phyloP scores from a whole-genome alignment of 2,113 vertebrate species.

The Cyprinus carpio region DNA sequence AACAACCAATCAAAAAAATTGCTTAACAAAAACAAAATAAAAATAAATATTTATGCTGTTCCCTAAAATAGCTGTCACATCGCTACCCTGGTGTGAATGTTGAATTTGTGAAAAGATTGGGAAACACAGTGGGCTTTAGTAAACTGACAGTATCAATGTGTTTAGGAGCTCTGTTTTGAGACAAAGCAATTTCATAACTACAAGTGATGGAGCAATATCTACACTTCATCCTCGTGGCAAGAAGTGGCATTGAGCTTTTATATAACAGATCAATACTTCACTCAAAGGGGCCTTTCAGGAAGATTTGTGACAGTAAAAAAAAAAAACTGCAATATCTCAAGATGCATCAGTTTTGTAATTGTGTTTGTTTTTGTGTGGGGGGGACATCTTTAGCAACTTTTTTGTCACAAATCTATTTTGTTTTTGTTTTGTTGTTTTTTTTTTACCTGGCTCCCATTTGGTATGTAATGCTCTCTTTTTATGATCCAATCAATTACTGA shows the following conservation, averaged over 20 bases:
- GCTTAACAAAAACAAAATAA: too few species aligned
- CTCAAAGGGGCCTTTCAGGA: constrained; percentile 35
- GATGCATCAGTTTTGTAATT: constrained; percentile 18
- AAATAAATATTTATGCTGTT: too few species aligned
- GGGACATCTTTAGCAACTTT: not conserved
- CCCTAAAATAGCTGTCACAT: constrained; percentile 8
- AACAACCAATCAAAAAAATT: too few species aligned
- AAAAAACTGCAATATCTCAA: not conserved
- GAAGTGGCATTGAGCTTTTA: constrained; percentile 35
- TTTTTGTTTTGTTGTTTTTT: not conserved
- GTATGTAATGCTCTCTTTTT: not conserved
- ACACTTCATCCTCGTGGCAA: constrained; percentile 20
- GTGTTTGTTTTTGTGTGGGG: not conserved
- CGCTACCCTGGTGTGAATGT: not conserved
- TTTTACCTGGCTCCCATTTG: not conserved
- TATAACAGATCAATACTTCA: constrained; percentile 42
- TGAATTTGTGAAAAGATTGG: not conserved
- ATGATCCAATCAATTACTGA: not conserved
- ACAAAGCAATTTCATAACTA: constrained; percentile 36
- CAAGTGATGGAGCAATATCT: constrained; percentile 28
- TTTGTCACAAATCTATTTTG: not conserved
- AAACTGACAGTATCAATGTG: constrained; percentile 19
- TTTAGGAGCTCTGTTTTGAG: constrained; percentile 23
- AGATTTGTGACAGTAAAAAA: not conserved
- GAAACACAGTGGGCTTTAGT: not conserved